Conservation (phyloP, 2,797 vertebrate genomes). For the Spinus pinus region DNA sequence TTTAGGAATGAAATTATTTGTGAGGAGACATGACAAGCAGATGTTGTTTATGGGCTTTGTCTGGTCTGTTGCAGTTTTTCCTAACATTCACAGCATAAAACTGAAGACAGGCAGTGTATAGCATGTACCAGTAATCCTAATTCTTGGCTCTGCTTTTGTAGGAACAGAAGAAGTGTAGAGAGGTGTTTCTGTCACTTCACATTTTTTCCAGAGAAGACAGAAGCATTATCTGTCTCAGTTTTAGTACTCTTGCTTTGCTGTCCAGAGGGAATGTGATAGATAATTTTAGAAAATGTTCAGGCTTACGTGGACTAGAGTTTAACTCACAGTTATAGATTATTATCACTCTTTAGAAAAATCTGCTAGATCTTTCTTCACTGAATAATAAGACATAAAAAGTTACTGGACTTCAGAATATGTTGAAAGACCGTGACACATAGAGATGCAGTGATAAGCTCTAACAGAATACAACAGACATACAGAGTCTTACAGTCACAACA, state of each 20-base stretch:
- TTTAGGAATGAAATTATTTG: not conserved
- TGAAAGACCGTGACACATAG: fast-evolving
- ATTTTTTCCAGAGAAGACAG: not conserved
- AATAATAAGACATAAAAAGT: not conserved
- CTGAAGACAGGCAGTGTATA: not conserved
- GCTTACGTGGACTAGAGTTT: fast-evolving
- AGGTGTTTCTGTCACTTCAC: not conserved
- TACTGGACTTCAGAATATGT: not conserved
- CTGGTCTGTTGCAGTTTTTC: not conserved
- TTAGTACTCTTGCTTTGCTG: not conserved
- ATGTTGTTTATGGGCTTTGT: not conserved
- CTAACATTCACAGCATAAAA: not conserved
- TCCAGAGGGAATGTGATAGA: not conserved
- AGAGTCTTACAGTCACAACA: not conserved
- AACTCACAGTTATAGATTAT: not conserved
- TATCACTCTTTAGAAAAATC: not conserved
- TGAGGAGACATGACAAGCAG: not conserved
- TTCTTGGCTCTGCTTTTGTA: not conserved
- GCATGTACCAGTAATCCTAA: not conserved
- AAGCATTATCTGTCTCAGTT: not conserved
- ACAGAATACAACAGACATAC: not conserved
- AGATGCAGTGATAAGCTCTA: not conserved
- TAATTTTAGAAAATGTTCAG: not conserved
- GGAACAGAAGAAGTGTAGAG: not conserved
- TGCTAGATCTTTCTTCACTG: not conserved